Evolutionary conservation across 1,140 invertebrate species (phyloP), one percentile per base, ranked within the genome.

Genomic region (Drosophila suzukii): DNA sequence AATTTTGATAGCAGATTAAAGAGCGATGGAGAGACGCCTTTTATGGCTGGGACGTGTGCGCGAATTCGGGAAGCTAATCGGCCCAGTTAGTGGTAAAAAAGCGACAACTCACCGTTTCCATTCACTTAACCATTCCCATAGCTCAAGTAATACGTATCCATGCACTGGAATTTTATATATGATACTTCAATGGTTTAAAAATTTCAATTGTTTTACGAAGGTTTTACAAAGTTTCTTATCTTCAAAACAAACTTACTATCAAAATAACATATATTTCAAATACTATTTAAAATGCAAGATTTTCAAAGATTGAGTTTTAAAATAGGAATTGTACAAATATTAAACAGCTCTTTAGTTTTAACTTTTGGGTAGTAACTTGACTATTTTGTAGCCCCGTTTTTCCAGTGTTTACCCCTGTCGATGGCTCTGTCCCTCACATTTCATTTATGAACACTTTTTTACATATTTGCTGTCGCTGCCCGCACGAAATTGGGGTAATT

Each of bases 41-140:
- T 88, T 88, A 88, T 89, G 83, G 79, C 36, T 24, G 34, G 24
- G 74, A 88, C 83, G 83, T 88, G 83, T 88, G 75, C 84, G 80
- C 83, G 83, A 88, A 88, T 88, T 89, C 84, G 84, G 78, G 82
- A 88, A 86, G 82, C 82, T 86, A 88, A 86, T 86, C 79, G 83
- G 50, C 75, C 62, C 65, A 57, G 61, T 82, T 82, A 78, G 58
- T 61, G 39, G 50, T 51, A 43, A 58, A 75, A 66, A 67, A 44
- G 30, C 62, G 24, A 53, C 46, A 51, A 61, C 57, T 54, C 81
- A 68, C 63, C 59, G 63, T 85, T 80, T 74, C 76, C 76, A 66
- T 41, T 54, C 55, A 54, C 67, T 36, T 49, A 32, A 13, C 41
- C 60, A 60, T 73, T 57, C 60, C 32, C 59, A 71, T 17, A 38